Base-by-base conservation (phyloP, 2,888 invertebrate genomes). In the Oligia strigilis region DNA sequence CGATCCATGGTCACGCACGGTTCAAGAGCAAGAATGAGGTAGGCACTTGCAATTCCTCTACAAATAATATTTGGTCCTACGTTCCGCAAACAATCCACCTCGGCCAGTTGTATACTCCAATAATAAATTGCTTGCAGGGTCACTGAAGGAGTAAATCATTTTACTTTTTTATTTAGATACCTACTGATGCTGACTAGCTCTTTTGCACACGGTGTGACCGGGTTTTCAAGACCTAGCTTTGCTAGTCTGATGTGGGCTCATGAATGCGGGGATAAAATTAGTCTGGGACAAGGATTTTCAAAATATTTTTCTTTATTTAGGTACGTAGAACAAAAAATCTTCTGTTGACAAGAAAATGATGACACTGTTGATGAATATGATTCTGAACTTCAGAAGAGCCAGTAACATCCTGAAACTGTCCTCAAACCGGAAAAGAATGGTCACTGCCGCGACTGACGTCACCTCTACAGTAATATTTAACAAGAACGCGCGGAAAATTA, bases 401-500 rank as follows among this genome's bases (percentile, higher is more conserved):
- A 60, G 17, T 19, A 43, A 65, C 60, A 6, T 64, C 72, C 58
- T 40, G 17, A 58, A 49, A 69, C 14, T 60, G 23, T 62, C 70
- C 66, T 2, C 1, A 40, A 74, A 43, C n/a, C n/a, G 19, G 11
- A 55, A 72, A 67, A 49, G 1, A 17, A 70, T 89, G 88, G 88
- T 1, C 73, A 83, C 83, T 13, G 1, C 40, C 72, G n/a, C n/a
- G 2, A 1, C 1, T 80, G 73, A 90, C 89, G 88, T 90, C 86
- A 87, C 46, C 13, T 14, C 67, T 64, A 74, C 69, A 81, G 75
- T 84, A 86, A 85, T 88, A 86, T 88, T 87, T 85, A 87, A 84
- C 80, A 84, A 80, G 86, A 87, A 88, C 80, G 84, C 80, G 87
- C 86, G 83, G 88, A 81, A 88, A 91, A 92, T 89, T 89, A 86